Percentiles rank a stretch among this genome's conserved stretches.
These are phyloP conservation scores for Papilio aristodemus DNA, from an alignment of 1,140 invertebrate species.

Conservation along the genomic window DNA sequence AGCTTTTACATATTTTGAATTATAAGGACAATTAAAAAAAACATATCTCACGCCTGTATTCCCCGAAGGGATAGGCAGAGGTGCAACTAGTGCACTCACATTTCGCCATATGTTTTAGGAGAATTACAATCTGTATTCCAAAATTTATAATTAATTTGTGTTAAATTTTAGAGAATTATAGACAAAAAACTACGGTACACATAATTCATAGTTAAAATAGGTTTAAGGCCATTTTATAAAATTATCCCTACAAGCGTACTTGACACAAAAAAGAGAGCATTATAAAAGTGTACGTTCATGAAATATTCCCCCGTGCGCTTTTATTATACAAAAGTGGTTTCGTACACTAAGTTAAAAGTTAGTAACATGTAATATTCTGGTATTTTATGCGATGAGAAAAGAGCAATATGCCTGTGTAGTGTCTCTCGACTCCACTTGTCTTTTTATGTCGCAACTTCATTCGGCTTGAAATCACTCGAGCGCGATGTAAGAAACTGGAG, in stretches of 20 bases:
- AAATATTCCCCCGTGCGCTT: background rate
- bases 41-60: too few species aligned
- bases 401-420: conserved; percentile 30
- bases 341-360: conserved; percentile 18
- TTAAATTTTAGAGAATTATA: too few species aligned
- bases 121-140: too few species aligned
- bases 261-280: background rate
- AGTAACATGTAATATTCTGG: conserved; percentile 25
- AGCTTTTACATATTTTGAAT: too few species aligned
- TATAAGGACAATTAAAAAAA: too few species aligned
- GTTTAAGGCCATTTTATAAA: background rate
- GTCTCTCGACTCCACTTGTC: conserved; percentile 27
- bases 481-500: conserved; percentile 26
- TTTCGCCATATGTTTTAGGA: too few species aligned
- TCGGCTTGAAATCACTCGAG: conserved; percentile 17
- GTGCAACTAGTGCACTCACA: too few species aligned
- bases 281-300: background rate
- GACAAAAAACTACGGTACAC: too few species aligned
- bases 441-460: conserved; percentile 31
- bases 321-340: conserved; percentile 9
- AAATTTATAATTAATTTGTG: too few species aligned
- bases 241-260: background rate
- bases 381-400: conserved; percentile 28
- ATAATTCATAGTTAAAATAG: too few species aligned
- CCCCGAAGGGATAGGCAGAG: too few species aligned